phyloP scores from a whole-genome alignment of 2,888 invertebrate genomes.

The Hirtodrosophila duncani region DNA sequence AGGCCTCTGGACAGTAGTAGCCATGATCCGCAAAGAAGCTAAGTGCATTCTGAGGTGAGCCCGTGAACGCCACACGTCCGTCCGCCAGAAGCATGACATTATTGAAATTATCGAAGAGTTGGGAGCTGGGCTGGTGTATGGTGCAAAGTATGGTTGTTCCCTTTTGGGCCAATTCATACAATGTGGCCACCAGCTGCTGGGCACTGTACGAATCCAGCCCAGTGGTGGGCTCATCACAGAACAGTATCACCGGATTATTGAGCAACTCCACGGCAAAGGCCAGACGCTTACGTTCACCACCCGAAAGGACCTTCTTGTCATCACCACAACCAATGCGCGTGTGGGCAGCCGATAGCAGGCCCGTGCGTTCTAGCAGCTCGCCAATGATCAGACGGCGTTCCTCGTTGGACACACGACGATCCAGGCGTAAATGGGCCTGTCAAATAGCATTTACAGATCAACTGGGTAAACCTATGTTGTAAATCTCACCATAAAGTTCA shows the following conservation, averaged over 20 bases:
- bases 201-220: constrained; percentile 96
- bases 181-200: constrained; percentile 86
- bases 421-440: constrained; percentile 89
- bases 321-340: constrained; percentile 89
- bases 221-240: constrained; percentile 98
- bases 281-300: constrained; percentile 94
- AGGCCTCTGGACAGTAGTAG: constrained; percentile 87
- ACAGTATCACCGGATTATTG: constrained; percentile 93
- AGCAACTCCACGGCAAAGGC: constrained; percentile 94
- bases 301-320: constrained; percentile 89
- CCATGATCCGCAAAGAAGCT: constrained; percentile 87
- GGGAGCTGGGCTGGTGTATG: constrained; percentile 95
- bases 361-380: constrained; percentile 85
- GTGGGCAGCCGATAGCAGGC: constrained; percentile 84
- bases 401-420: constrained; percentile 81
- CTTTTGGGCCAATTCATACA: constrained; percentile 84
- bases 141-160: constrained; percentile 94
- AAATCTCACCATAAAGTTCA: constrained; percentile 86
- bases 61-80: constrained; percentile 91
- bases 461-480: background rate
- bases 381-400: constrained; percentile 84
- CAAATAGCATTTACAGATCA: background rate
- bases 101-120: constrained; percentile 90
- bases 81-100: constrained; percentile 89
- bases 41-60: constrained; percentile 83